Evolutionary conservation across 2,797 vertebrate genomes (phyloP).

Genomic region (Anguilla megastoma): DNA sequence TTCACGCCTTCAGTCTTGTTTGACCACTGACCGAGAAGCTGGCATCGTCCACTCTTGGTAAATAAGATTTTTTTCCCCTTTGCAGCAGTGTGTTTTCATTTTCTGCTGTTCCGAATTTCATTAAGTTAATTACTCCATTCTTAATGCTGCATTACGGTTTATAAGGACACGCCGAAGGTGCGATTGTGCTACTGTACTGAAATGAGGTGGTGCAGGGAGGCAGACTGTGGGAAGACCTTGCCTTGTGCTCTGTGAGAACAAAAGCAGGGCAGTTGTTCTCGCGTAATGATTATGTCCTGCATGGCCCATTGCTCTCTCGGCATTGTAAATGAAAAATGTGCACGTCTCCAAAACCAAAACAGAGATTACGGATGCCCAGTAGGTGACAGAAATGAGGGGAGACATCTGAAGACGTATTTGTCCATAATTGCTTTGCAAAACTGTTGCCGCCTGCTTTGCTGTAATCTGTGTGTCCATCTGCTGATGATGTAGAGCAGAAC

Average conservation of each 20-base stretch:
- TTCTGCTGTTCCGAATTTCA: not conserved
- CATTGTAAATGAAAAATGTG: conserved; percentile 34
- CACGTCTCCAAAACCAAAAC: not conserved
- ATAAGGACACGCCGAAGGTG: too few species aligned
- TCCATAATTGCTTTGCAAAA: conserved; percentile 1
- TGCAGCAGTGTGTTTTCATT: not conserved
- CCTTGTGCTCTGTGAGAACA: not conserved
- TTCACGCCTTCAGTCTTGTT: not conserved
- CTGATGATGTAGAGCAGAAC: conserved; percentile 28
- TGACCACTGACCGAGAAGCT: not conserved
- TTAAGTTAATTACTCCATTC: not conserved
- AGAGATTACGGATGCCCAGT: conserved; percentile 20
- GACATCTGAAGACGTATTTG: conserved; percentile 6
- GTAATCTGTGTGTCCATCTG: conserved; percentile 35
- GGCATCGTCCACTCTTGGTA: not conserved
- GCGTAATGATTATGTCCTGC: conserved; percentile 27
- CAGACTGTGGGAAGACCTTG: not conserved
- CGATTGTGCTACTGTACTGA: not conserved
- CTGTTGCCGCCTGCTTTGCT: conserved; percentile 8
- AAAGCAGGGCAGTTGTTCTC: not conserved
- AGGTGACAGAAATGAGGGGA: not conserved
- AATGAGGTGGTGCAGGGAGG: not conserved
- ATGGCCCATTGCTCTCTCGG: conserved; percentile 22
- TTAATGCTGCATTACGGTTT: not conserved
- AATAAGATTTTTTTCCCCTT: not conserved